phyloP scores from a whole-genome alignment of 2,113 vertebrate species.

The Equus quagga region DNA sequence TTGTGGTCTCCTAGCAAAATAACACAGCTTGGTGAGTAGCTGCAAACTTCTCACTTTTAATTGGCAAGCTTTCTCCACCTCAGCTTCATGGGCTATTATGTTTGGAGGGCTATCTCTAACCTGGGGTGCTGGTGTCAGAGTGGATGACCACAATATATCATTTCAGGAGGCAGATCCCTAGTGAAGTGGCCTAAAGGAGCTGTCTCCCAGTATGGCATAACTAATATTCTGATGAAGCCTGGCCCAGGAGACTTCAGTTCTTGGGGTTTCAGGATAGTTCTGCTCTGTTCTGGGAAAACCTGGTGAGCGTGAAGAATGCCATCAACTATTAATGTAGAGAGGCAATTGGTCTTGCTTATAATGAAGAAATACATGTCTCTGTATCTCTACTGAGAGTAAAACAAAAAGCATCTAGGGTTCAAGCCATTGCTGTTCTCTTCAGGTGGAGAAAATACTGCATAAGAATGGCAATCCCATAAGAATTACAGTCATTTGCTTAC shows the following conservation, averaged over 20 bases:
- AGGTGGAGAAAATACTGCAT: neutral
- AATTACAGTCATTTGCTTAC: conserved; percentile 47
- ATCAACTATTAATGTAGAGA: neutral
- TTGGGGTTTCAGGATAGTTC: neutral
- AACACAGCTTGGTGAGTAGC: neutral
- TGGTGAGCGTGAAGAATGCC: neutral
- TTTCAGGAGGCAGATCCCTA: neutral
- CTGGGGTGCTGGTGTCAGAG: neutral
- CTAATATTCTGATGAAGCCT: neutral
- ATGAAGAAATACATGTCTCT: neutral
- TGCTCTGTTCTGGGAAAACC: neutral
- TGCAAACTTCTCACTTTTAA: neutral
- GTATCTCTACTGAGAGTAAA: neutral
- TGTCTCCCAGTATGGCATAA: neutral
- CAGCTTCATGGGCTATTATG: neutral
- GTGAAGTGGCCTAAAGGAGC: neutral
- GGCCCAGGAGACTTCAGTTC: neutral
- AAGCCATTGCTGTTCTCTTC: neutral
- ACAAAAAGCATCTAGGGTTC: neutral
- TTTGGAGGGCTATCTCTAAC: neutral
- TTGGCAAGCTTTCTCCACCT: neutral
- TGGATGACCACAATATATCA: neutral
- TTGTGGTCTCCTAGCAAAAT: neutral
- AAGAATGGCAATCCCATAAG: neutral
- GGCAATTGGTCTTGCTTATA: neutral